Base-by-base conservation (phyloP, 2,888 invertebrate genomes). In the Pycnomerus fuliginosus region DNA sequence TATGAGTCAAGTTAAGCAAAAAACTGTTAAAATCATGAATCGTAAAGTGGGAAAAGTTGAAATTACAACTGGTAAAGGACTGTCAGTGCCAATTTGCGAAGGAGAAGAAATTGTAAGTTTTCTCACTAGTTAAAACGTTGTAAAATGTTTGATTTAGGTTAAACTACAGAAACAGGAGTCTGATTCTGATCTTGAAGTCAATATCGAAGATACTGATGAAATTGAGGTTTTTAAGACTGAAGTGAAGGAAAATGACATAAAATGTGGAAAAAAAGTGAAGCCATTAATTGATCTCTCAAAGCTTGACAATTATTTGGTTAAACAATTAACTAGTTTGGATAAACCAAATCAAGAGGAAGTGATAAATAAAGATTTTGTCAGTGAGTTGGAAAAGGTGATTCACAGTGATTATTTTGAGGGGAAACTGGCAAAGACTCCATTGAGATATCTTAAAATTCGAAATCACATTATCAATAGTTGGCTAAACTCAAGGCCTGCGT, bases 391-490 rank as follows among this genome's bases (percentile, higher is more conserved):
- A 63, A 77, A 74, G 62, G 66, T 66, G 48, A 65, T 80, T 22
- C 75, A 79, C 63, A 63, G 67, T 10, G 80, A 82, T 49, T 81
- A 78, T 64, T 81, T 81, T 67, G 75, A 76, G 60, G 76, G 75
- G 1, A 67, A 75, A 36, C 64, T 73, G 14, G 69, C 74, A 1
- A 80, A 80, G 68, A 80, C 78, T 1, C 77, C 78, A 1, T 72
- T 74, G 40, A 69, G 80, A 56, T 82, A 80, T 64, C 62, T 79
- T 36, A 75, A 75, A 60, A 80, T 82, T 25, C 69, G 82, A 36
- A 80, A 79, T 58, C 78, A 78, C 56, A 79, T 83, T 30, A 50
- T 81, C 22, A 74, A 76, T 31, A 68, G 68, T 46, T 83, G 82
- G 82, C 62, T 68, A 25, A 66, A 67, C 33, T 65, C 63, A 22